These are phyloP conservation scores for Edolisoma coerulescens DNA, from an alignment of 2,113 vertebrate genomes.

Conservation along the genomic window DNA sequence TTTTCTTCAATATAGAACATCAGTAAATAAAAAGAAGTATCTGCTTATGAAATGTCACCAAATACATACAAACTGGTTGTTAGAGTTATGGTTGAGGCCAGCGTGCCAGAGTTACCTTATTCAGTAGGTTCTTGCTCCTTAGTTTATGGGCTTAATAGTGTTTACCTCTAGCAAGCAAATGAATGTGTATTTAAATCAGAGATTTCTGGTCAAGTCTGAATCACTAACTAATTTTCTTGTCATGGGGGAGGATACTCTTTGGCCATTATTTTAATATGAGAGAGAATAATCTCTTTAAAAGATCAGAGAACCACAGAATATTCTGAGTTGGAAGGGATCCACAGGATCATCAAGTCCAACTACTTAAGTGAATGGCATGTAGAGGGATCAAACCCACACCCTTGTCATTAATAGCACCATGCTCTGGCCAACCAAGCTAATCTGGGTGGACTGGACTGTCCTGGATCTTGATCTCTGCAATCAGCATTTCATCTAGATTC, in stretches of 20 bases:
- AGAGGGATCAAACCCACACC: neutral
- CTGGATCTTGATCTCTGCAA: neutral
- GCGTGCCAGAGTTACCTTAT: neutral
- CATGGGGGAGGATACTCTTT: neutral
- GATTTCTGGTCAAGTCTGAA: neutral
- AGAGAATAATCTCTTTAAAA: neutral
- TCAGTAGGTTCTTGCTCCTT: neutral
- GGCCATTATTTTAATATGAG: neutral
- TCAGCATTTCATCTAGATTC: neutral
- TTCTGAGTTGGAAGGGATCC: neutral
- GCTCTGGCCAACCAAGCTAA: accelerated
- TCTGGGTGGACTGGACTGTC: neutral
- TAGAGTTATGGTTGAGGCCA: neutral
- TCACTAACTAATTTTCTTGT: neutral
- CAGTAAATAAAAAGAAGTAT: neutral
- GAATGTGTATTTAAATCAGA: neutral
- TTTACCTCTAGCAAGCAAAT: neutral
- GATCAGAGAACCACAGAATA: neutral
- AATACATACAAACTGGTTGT: neutral
- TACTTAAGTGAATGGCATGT: neutral
- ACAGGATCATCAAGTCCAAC: neutral
- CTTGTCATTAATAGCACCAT: neutral
- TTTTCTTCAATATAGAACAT: neutral
- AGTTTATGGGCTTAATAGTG: neutral
- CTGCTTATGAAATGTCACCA: neutral